Evolutionary conservation across 2,113 vertebrate species (phyloP).

Genomic region (Macquaria ambigua): DNA sequence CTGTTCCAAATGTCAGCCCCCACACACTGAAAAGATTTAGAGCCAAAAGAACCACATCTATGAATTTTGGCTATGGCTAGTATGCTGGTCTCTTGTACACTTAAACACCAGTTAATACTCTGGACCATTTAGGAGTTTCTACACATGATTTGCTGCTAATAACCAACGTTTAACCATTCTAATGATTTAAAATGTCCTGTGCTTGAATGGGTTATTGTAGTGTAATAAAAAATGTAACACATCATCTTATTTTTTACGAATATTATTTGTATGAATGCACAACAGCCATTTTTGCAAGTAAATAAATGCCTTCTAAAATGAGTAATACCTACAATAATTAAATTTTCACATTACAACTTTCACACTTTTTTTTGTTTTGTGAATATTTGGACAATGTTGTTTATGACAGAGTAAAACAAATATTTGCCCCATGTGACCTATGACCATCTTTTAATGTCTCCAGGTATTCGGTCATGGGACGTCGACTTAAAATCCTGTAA

Average conservation of each 20-base stretch:
- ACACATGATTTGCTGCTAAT: not conserved
- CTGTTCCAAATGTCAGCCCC: not conserved
- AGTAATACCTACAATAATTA: not conserved
- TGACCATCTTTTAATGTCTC: not conserved
- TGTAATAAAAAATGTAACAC: not conserved
- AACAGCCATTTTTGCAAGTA: not conserved
- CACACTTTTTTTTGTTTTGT: not conserved
- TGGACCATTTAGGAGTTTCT: not conserved
- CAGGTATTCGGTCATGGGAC: constrained; percentile 92
- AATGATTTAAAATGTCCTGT: not conserved
- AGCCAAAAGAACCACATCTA: not conserved
- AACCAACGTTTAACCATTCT: not conserved
- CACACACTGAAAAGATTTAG: not conserved
- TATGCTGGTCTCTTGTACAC: not conserved
- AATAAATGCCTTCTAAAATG: not conserved
- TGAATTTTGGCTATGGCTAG: too few species aligned
- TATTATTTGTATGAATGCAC: not conserved
- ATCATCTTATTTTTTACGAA: not conserved
- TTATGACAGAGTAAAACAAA: not conserved
- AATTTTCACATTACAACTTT: not conserved
- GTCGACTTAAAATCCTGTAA: constrained; percentile 87
- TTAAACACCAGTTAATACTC: not conserved
- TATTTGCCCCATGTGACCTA: not conserved
- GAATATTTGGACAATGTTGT: not conserved
- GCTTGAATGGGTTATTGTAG: not conserved